A percentile compares a stretch with the other conserved stretches of the same genome.
Conservation (phyloP, 2,797 vertebrate species). For the Coracias cyanogaster region DNA sequence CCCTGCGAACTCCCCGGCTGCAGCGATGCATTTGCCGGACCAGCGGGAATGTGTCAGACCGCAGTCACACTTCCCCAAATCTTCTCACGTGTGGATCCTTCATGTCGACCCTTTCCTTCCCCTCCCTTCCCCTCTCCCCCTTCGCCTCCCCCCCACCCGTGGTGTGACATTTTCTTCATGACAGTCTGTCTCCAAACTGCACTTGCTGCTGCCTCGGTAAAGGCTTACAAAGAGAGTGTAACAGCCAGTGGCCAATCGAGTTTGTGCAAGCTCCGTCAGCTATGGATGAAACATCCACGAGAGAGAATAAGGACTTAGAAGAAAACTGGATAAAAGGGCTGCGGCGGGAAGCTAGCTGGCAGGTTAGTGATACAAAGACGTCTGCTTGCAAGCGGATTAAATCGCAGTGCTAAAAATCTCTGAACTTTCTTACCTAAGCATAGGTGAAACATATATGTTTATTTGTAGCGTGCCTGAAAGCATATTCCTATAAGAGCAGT, state of each 20-base stretch:
- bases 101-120: slow-evolving; percentile 62
- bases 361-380: slow-evolving; percentile 84
- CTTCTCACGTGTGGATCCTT: slow-evolving; percentile 74
- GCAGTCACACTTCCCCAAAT: slow-evolving; percentile 57
- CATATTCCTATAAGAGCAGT: slow-evolving; percentile 26
- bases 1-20: slow-evolving; percentile 71
- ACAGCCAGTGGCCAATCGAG: slow-evolving; percentile 74
- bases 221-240: slow-evolving; percentile 74
- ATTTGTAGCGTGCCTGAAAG: slow-evolving; percentile 53
- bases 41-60: slow-evolving; percentile 78
- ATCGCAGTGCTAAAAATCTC: slow-evolving; percentile 46
- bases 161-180: slow-evolving; percentile 87
- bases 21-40: slow-evolving; percentile 68
- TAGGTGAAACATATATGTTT: slow-evolving; percentile 12
- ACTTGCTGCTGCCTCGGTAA: slow-evolving; percentile 78
- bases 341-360: slow-evolving; percentile 80
- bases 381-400: slow-evolving; percentile 44
- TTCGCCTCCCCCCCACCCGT: slow-evolving; percentile 76
- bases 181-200: slow-evolving; percentile 85
- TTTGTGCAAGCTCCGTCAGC: slow-evolving; percentile 74
- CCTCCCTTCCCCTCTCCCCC: slow-evolving; percentile 12
- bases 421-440: slow-evolving; percentile 36
- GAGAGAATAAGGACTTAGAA: slow-evolving; percentile 83
- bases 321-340: slow-evolving; percentile 87
- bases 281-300: slow-evolving; percentile 88